These are phyloP conservation scores for Pelvicachromis taeniatus DNA, from an alignment of 2,113 vertebrate genomes.

Conservation along the genomic window DNA sequence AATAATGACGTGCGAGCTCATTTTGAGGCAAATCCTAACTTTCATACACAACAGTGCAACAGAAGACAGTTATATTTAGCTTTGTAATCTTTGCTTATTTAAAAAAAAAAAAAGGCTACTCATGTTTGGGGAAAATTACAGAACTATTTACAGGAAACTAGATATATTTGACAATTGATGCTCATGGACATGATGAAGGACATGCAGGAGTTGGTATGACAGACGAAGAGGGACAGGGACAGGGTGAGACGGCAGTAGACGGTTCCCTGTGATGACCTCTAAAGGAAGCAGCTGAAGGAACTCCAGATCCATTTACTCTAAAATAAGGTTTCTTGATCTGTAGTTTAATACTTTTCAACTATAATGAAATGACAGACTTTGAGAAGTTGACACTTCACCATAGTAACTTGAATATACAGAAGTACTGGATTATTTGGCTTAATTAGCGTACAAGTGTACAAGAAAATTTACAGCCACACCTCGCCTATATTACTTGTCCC, in stretches of 20 bases:
- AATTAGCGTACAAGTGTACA: not conserved
- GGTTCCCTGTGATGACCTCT: not conserved
- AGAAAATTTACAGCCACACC: not conserved
- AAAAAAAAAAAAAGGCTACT: not conserved
- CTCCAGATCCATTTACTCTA: not conserved
- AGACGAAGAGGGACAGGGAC: not conserved
- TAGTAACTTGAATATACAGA: fast-evolving
- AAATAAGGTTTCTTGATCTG: not conserved
- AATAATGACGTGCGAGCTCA: fast-evolving
- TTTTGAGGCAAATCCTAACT: not conserved
- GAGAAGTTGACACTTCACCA: not conserved
- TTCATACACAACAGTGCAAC: too few relatives aligned
- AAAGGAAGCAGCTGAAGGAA: not conserved
- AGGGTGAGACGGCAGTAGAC: not conserved
- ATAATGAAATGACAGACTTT: not conserved
- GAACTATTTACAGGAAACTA: not conserved
- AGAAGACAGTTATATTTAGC: not conserved
- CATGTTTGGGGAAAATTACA: not conserved
- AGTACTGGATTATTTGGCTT: not conserved
- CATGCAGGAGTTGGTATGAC: not conserved
- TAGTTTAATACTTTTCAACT: not conserved
- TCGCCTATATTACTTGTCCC: not conserved
- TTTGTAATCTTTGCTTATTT: fast-evolving
- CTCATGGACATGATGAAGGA: fast-evolving
- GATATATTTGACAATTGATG: not conserved